These are phyloP conservation scores for Sparidentex hasta DNA, from an alignment of 2,797 vertebrate species.

Conservation along the genomic window DNA sequence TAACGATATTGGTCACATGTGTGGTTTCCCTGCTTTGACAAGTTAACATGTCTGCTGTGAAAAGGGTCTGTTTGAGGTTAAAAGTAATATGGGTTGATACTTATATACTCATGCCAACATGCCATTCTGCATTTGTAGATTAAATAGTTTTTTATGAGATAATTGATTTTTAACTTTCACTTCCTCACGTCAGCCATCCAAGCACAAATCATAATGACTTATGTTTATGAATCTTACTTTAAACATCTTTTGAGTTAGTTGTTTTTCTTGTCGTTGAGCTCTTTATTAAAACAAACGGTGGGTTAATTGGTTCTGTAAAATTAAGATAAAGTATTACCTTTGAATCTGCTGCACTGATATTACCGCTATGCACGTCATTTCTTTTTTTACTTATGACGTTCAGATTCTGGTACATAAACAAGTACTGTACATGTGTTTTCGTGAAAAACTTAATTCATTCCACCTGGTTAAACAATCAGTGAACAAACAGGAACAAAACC, in stretches of 20 bases:
- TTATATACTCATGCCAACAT: background rate
- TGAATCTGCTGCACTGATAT: background rate
- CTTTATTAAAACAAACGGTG: background rate
- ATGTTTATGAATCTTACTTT: too few species aligned
- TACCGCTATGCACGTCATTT: background rate
- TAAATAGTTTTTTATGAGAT: background rate
- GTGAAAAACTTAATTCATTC: conserved; percentile 49
- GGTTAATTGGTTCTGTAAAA: background rate
- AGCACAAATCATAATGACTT: background rate
- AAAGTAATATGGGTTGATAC: background rate
- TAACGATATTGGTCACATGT: too few species aligned
- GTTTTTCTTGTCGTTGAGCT: background rate
- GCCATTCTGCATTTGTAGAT: background rate
- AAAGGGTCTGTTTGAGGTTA: background rate
- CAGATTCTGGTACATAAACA: conserved; percentile 20
- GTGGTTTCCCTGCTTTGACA: too few species aligned
- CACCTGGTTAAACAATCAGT: conserved; percentile 37
- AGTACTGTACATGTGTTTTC: conserved; percentile 57
- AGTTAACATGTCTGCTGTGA: too few species aligned
- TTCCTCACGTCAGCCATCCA: background rate
- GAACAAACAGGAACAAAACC: conserved; percentile 15
- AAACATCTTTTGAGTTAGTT: background rate
- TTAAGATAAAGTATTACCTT: background rate
- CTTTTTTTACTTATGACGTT: conserved; percentile 16
- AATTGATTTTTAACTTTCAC: background rate